phyloP scores from a whole-genome alignment of 2,797 vertebrate species.

The Microcaecilia unicolor region DNA sequence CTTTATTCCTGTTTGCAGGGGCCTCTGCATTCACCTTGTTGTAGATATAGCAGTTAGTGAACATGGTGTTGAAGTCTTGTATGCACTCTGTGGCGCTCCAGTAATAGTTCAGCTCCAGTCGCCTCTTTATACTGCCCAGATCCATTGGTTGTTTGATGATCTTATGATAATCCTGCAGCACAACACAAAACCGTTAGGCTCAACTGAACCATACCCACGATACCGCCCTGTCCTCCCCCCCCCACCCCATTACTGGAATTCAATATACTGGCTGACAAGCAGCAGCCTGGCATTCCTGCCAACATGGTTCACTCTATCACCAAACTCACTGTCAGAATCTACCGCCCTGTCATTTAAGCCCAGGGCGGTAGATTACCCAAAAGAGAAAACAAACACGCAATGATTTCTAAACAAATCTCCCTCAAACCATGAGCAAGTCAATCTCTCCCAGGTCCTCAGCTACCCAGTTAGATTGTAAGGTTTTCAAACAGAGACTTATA shows the following conservation, averaged over 20 bases:
- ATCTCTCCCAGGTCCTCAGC: too few relatives aligned
- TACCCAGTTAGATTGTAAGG: too few relatives aligned
- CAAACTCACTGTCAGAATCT: too few relatives aligned
- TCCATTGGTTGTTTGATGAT: slow-evolving; percentile 95
- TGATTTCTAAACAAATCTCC: too few relatives aligned
- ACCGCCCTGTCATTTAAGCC: too few relatives aligned
- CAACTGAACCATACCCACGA: not conserved
- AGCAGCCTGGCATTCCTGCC: too few relatives aligned
- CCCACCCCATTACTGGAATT: not conserved
- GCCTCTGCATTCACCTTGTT: slow-evolving; percentile 67
- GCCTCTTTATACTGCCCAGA: slow-evolving; percentile 87
- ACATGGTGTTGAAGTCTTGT: slow-evolving; percentile 97
- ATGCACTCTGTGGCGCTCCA: slow-evolving; percentile 84
- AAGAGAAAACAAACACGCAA: too few relatives aligned
- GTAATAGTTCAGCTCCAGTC: slow-evolving; percentile 82
- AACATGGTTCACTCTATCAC: too few relatives aligned
- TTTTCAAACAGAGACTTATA: too few relatives aligned
- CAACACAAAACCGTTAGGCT: not conserved
- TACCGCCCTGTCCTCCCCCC: not conserved
- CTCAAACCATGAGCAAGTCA: too few relatives aligned
- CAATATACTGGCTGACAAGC: not conserved
- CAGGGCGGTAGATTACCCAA: too few relatives aligned
- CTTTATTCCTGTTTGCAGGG: too few relatives aligned
- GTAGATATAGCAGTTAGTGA: slow-evolving; percentile 94
- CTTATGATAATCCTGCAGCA: slow-evolving; percentile 81